Evolutionary conservation across 2,888 invertebrate species (phyloP), one percentile per base, ranked within the genome.

Genomic region (Limenitis camilla): DNA sequence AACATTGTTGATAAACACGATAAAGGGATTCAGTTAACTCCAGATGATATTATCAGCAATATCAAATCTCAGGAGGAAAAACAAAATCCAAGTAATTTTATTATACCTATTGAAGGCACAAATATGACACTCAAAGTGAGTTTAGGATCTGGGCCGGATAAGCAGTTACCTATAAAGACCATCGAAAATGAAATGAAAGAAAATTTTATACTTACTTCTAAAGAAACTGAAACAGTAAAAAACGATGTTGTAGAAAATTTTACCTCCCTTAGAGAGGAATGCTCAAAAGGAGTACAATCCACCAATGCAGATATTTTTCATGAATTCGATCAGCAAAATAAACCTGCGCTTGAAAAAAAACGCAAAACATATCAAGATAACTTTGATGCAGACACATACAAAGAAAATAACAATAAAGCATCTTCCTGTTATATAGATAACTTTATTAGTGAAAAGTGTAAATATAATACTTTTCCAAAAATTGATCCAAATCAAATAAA

Each of bases 61-160:
- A 31, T 49, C 33, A 29, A 10, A 7, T 40, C 28, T 27, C 43
- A 48, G 2, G 8, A 55, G 2, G 40, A 49, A 36, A 31, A 42
- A 31, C 53, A 57, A 48, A 49, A 51, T 38, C 46, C 61, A 48
- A 72, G 73, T 48, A 72, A 81, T 53, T 81, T 72, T 51, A 69
- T 70, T 5, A 77, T 84, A 60, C 85, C 86, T 10, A 78, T 85
- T 55, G 68, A 78, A 61, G 84, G 83, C n/a, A 85, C 85, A 39
- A 84, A 84, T 58, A 83, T 86, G 81, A 81, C 74, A 27, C 66
- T 85, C 6, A 76, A 71, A 63, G 77, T 83, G n/a, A 63, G 63
- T 35, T 58, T 68, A 47, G 65, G 62, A 6, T 56, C 65, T 39
- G 53, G 32, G 30, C 40, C 45, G 7, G 28, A 45, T 40, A 45